Conservation (phyloP, 2,888 invertebrate genomes). For the Aphrophora alni region DNA sequence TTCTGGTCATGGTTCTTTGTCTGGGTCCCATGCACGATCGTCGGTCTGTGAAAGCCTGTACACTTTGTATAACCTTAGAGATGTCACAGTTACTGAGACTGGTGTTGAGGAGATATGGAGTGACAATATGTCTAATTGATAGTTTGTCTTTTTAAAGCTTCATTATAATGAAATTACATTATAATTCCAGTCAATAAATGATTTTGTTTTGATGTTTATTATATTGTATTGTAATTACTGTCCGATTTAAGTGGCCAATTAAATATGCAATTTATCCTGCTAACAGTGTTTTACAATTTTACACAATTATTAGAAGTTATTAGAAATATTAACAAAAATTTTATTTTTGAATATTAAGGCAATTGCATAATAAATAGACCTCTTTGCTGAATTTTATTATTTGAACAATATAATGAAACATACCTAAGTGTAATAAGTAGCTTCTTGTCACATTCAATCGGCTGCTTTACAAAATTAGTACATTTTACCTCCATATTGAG, state of each 20-base stretch:
- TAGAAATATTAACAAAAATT: not conserved
- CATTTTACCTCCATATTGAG: conserved; percentile 6
- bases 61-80: conserved; percentile 11
- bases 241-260: too few relatives aligned
- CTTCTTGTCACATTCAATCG: not conserved
- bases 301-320: not conserved
- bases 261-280: too few relatives aligned
- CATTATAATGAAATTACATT: too few relatives aligned
- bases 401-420: conserved; percentile 12
- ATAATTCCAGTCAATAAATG: too few relatives aligned
- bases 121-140: not conserved
- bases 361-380: conserved; percentile 2
- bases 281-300: not conserved
- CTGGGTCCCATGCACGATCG: not conserved
- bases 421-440: conserved; percentile 14
- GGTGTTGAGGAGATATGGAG: conserved; percentile 9
- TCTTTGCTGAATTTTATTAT: conserved; percentile 4
- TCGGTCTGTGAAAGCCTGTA: not conserved
- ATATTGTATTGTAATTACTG: too few relatives aligned
- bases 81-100: conserved; percentile 7
- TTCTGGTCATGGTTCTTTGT: not conserved
- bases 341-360: too few relatives aligned
- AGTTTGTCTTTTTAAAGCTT: too few relatives aligned
- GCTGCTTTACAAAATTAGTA: conserved; percentile 7
- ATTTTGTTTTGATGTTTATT: too few relatives aligned